Evolutionary conservation across 2,888 invertebrate species (phyloP), one percentile per base, ranked within the genome.

Genomic region (Brassicogethes aeneus): DNA sequence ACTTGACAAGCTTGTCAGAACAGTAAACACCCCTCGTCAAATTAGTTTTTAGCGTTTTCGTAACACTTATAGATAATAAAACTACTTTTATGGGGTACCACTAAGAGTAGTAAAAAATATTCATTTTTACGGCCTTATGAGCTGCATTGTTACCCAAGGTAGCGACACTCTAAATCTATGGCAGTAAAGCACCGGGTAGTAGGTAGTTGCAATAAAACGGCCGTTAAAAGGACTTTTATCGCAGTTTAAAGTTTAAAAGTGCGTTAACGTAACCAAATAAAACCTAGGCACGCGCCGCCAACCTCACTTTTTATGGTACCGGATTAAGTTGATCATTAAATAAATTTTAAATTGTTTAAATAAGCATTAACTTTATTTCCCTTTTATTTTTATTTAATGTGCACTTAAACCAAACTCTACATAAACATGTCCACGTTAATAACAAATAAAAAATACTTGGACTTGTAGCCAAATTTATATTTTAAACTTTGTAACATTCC

Each of bases 201-300:
- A 64, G 63, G 59, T 63, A 64, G 65, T 65, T 61, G 66, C 64
- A 67, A 67, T 67, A 68, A 68, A 68, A 68, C 54, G 57, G 59
- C 59, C 66, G 64, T 67, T 66, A 68, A 68, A 67, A 54, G 52
- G 65, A 64, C 64, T 66, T 68, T 67, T 68, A 67, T 61, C 62
- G 63, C 66, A 65, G 62, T 67, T 67, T 64, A 66, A 68, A 68
- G 62, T 65, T 64, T 67, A 64, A 64, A 63, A 65, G 63, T 65
- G 66, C 65, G 65, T 66, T 64, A 60, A 51, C 59, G 62, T 57
- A 57, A 60, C 57, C 59, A 56, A 61, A 62, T 61, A 63, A 64
- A 63, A 62, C 61, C 64, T 65, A 65, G 63, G 63, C 65, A 62
- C 65, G 65, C 58, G 64, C 58, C 61, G 48, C 57, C 57, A 61